Evolutionary conservation across 2,888 invertebrate genomes (phyloP).

Genomic region (Elaeidobius kamerunicus): DNA sequence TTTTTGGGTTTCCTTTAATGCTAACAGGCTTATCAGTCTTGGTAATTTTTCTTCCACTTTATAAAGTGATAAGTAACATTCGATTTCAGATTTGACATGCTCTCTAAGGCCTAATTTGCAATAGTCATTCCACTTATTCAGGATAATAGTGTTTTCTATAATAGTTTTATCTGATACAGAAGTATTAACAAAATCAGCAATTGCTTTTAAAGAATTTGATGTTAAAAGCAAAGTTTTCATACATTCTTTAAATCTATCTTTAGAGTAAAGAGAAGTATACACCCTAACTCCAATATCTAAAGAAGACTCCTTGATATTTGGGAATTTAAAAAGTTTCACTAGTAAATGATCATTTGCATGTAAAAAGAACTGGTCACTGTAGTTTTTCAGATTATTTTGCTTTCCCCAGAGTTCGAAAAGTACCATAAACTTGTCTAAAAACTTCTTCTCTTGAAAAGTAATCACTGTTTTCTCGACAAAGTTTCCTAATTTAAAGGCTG

Average conservation of each 20-base stretch:
- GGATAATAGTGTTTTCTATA: conserved; percentile 40
- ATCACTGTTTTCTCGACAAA: conserved; percentile 56
- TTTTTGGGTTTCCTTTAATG: conserved; percentile 30
- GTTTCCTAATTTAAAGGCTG: conserved; percentile 53
- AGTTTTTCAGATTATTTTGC: conserved; percentile 33
- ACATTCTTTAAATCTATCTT: conserved; percentile 47
- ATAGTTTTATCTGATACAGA: conserved; percentile 26
- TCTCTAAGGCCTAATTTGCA: conserved; percentile 40
- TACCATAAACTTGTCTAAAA: conserved; percentile 51
- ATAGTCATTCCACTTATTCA: conserved; percentile 40
- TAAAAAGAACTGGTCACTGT: conserved; percentile 40
- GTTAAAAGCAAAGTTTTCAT: conserved; percentile 42
- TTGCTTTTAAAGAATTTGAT: conserved; percentile 39
- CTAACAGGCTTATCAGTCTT: conserved; percentile 41
- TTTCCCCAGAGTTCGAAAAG: conserved; percentile 44
- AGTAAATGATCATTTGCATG: conserved; percentile 52
- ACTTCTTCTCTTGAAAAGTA: conserved; percentile 50
- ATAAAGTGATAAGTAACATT: conserved; percentile 42
- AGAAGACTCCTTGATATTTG: conserved; percentile 40
- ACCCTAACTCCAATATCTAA: conserved; percentile 50
- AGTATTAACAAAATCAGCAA: conserved; percentile 40
- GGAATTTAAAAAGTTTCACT: conserved; percentile 47
- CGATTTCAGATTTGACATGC: conserved; percentile 38
- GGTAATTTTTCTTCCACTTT: conserved; percentile 45
- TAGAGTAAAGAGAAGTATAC: conserved; percentile 48